These are phyloP conservation scores for Agelastica alni DNA, from an alignment of 2,888 invertebrate species.

Conservation along the genomic window DNA sequence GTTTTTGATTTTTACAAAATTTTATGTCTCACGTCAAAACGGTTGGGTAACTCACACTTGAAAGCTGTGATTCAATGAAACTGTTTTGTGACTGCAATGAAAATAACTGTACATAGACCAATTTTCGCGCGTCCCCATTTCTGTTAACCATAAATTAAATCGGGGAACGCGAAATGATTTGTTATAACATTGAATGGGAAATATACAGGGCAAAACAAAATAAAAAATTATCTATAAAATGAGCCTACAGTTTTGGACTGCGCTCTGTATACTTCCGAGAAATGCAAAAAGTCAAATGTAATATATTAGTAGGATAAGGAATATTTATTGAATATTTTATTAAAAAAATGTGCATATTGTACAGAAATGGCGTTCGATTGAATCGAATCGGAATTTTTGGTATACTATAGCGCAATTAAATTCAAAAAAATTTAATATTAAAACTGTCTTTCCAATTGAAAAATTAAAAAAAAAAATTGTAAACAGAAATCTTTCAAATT, in stretches of 20 bases:
- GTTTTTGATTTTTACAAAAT: too few species aligned
- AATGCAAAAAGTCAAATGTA: slow-evolving; percentile 51
- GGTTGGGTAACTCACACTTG: too few species aligned
- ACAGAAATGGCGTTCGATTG: slow-evolving; percentile 38
- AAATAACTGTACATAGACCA: slow-evolving; percentile 26
- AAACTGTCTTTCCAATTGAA: too few species aligned
- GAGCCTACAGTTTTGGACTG: slow-evolving; percentile 2
- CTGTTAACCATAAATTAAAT: slow-evolving; percentile 30
- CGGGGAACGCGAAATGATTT: slow-evolving; percentile 10
- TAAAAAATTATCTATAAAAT: neutral
- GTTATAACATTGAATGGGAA: slow-evolving; percentile 3
- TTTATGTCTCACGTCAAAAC: too few species aligned
- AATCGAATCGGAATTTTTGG: slow-evolving; percentile 6
- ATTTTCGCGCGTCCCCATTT: slow-evolving; percentile 29
- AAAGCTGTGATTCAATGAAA: too few species aligned
- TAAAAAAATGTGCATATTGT: slow-evolving; percentile 52
- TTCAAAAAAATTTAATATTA: too few species aligned
- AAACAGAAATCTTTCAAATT: too few species aligned
- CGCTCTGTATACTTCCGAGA: slow-evolving; percentile 13
- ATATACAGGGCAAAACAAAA: slow-evolving; percentile 4
- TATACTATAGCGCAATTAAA: too few species aligned
- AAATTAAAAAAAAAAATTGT: too few species aligned
- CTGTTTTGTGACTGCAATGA: too few species aligned
- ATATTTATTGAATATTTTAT: slow-evolving; percentile 53
- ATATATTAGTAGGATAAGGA: slow-evolving; percentile 57